A percentile compares a stretch with the other conserved stretches of the same genome.
phyloP scores from a whole-genome alignment of 2,113 vertebrate species.

The Lophochroa leadbeateri region DNA sequence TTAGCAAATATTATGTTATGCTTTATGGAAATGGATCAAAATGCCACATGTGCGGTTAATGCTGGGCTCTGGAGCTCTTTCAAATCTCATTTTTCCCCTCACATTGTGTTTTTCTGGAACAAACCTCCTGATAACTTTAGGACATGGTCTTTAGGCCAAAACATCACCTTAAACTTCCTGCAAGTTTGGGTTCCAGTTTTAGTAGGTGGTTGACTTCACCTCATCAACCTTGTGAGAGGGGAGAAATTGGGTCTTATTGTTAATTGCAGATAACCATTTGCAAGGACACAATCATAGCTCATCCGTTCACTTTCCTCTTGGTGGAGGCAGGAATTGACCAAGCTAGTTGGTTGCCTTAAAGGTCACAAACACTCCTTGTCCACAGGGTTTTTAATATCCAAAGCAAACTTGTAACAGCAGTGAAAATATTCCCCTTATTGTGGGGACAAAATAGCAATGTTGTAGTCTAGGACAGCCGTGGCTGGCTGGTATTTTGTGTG shows the following conservation, averaged over 20 bases:
- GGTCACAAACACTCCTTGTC: not conserved
- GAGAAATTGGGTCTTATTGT: not conserved
- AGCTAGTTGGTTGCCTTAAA: not conserved
- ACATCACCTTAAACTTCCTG: slow-evolving; percentile 41
- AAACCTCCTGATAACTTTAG: slow-evolving; percentile 41
- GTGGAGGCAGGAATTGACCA: not conserved
- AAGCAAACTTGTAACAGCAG: not conserved
- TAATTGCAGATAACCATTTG: not conserved
- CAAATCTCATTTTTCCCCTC: slow-evolving; percentile 59
- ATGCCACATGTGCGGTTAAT: slow-evolving; percentile 61
- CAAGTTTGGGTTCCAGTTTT: not conserved
- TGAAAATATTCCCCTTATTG: not conserved
- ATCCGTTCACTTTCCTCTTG: not conserved
- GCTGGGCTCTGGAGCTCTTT: slow-evolving; percentile 55
- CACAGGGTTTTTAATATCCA: not conserved
- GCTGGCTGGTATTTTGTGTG: not conserved
- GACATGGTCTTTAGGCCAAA: slow-evolving; percentile 19
- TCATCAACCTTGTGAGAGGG: not conserved
- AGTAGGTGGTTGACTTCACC: not conserved
- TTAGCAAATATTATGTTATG: slow-evolving; percentile 67
- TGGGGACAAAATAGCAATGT: not conserved
- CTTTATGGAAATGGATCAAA: slow-evolving; percentile 68
- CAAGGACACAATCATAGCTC: not conserved
- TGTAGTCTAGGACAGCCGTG: not conserved
- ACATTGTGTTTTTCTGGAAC: slow-evolving; percentile 66